phyloP scores from a whole-genome alignment of 2,113 vertebrate species.

The Catharus fuscescens region DNA sequence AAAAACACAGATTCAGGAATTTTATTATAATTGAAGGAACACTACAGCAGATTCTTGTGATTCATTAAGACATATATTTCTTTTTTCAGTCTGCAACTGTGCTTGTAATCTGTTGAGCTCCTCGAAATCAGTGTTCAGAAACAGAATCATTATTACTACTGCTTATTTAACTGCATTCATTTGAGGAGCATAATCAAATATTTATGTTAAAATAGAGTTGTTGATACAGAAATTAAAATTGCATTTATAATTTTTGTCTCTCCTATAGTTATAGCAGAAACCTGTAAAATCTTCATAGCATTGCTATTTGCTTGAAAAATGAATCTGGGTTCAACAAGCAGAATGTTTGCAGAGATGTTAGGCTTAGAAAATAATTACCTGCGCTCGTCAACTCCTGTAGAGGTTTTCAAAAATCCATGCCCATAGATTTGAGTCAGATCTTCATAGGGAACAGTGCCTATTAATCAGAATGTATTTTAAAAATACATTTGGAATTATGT shows the following conservation, averaged over 20 bases:
- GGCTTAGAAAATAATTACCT: background rate
- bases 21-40: background rate
- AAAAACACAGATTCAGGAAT: background rate
- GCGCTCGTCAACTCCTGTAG: background rate
- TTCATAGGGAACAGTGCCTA: background rate
- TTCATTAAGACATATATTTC: background rate
- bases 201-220: background rate
- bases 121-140: background rate
- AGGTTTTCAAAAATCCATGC: background rate
- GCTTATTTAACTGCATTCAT: background rate
- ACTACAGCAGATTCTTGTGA: background rate
- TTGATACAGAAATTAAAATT: background rate
- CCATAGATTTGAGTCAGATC: background rate
- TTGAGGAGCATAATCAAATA: background rate
- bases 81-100: background rate
- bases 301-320: background rate
- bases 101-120: background rate
- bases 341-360: background rate
- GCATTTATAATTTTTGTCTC: background rate
- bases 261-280: background rate
- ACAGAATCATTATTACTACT: background rate
- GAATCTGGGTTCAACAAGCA: background rate
- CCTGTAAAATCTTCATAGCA: background rate
- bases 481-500: background rate
- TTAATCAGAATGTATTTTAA: background rate